These are phyloP conservation scores for Carterocephalus palaemon DNA, from an alignment of 2,888 invertebrate genomes.

Conservation along the genomic window DNA sequence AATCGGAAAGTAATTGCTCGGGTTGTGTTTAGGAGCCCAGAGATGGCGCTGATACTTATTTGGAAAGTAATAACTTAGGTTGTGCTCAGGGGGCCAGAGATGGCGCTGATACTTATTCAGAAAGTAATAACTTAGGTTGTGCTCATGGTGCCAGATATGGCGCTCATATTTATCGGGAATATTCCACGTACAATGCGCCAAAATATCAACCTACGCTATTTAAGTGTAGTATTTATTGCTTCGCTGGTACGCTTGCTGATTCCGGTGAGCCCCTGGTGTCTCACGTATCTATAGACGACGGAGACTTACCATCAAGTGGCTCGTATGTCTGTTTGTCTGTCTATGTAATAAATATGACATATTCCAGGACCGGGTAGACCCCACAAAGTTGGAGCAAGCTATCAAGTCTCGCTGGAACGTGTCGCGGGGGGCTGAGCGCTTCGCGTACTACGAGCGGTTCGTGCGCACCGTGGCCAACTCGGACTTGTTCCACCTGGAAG, in stretches of 20 bases:
- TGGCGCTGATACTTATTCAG: too few relatives aligned
- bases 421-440: constrained; percentile 43
- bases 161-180: too few relatives aligned
- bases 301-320: too few relatives aligned
- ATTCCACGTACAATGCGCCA: background rate
- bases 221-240: too few relatives aligned
- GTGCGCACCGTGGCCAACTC: constrained; percentile 58
- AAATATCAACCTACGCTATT: background rate
- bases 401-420: constrained; percentile 56
- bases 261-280: background rate
- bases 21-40: too few relatives aligned
- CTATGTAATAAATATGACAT: background rate
- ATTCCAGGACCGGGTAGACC: constrained; percentile 53
- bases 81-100: too few relatives aligned
- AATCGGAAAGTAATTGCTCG: too few relatives aligned
- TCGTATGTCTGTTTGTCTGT: too few relatives aligned
- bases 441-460: constrained; percentile 57
- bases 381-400: constrained; percentile 40
- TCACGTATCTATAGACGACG: background rate
- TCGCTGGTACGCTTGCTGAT: background rate
- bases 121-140: too few relatives aligned
- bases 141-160: too few relatives aligned
- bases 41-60: too few relatives aligned
- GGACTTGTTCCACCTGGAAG: constrained; percentile 54
- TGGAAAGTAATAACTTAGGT: too few relatives aligned